Base-by-base conservation (phyloP, 2,113 vertebrate genomes). In the Cromileptes altivelis region DNA sequence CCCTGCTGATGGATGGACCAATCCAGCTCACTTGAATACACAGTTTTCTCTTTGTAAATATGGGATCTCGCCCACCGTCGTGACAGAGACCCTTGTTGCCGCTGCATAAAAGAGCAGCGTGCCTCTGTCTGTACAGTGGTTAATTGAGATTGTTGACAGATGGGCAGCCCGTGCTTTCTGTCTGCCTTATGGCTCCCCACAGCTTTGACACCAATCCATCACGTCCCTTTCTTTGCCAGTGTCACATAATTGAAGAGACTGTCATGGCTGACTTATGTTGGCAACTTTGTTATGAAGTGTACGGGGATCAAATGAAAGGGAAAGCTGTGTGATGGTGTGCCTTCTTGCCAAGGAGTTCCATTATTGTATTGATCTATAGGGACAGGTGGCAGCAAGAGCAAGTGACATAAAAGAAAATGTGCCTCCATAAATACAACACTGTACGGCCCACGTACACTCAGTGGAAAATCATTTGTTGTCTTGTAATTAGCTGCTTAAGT, bases 1-100 rank as follows among this genome's bases (percentile, higher is more conserved):
- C 45, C 75, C 79, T 13, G 70, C 86, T 94, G 93, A 95, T 94
- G 85, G 92, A 94, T 95, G 84, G 85, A 64, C 85, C 88, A 89
- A 82, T 92, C 84, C 83, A 21, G 80, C 67, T 87, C 67, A 74
- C 88, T 87, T 88, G 78, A 89, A 88, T 91, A 89, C 87, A 88
- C 72, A 67, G 77, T 89, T 93, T 90, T 79, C 60, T 83, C 72
- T 53, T 53, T 75, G 78, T 78, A 74, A 90, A 92, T 91, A 89
- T 68, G 27, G 57, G 73, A 80, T 75, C 78, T 60, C 0, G 33
- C 67, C 64, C 67, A 25, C 49, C 18, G 53, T 81, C 19, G 13
- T 87, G 83, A 93, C 76, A 74, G 78, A 91, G 84, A 84, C 56
- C 57, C 80, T 57, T 90, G 67, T 81, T 77, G n/a, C 74, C 42